Base-by-base conservation (phyloP, 2,797 vertebrate species). In the Simalia tracyae region DNA sequence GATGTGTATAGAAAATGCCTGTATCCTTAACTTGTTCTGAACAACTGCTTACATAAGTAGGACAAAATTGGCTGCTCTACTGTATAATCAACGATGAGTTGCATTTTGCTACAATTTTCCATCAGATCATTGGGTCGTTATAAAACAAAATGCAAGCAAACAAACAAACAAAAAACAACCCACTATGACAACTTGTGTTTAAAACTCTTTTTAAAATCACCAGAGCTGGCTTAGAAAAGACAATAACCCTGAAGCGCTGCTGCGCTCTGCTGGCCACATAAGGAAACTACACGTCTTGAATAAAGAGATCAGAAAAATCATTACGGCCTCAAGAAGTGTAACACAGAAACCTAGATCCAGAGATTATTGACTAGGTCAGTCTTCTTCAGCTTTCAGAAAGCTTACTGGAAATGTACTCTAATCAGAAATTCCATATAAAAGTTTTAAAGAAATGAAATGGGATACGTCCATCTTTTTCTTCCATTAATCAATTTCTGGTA, bases 181-280 rank as follows among this genome's bases (percentile, higher is more conserved):
- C 14, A 14, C 22, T 11, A 54, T 19, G 26, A 0, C 12, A 63
- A 26, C 12, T 72, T 91, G n/a, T 56, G 50, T 24, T 36, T 64
- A 36, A 22, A 4, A 12, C 46, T 31, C 87, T 63, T 54, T 46
- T 3, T 88, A 86, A 92, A 22, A 89, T 93, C 88, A 60, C 11
- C 68, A 3, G 91, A 59, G 89, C 92, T 90, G n/a, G 63, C 87
- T 94, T 90, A 91, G 95, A 91, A 50, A 94, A 96, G 93, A 93
- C 64, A 93, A 91, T 86, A 95, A 94, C 93, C 94, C 90, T 95
- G 93, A 94, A 86, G 94, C 7, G 68, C 89, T 76, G 86, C 95
- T 96, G 95, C 97, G 94, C 96, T 94, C 93, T 95, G 93, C 92
- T 94, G 96, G 95, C 92, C 94, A 93, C 0, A 0, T 91, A 89